These are phyloP conservation scores for Antheraea pernyi DNA, from an alignment of 1,140 invertebrate genomes.

Conservation along the genomic window DNA sequence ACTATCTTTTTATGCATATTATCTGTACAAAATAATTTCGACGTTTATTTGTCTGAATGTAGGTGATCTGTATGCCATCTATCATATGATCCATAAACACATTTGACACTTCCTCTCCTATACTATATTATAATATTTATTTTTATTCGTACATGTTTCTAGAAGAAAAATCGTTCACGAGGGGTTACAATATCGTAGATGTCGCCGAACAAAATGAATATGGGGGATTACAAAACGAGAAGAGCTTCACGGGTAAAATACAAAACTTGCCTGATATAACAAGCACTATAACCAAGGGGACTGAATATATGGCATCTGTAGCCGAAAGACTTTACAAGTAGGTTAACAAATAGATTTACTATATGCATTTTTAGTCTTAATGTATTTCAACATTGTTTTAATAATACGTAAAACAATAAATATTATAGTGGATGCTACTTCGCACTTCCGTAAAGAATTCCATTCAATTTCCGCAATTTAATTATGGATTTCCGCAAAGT, in stretches of 20 bases:
- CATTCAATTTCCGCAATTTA: no score
- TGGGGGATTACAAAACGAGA: conserved; percentile 24
- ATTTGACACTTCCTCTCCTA: background rate
- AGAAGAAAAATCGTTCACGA: conserved; percentile 14
- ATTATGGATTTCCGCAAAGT: no score
- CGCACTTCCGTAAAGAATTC: no score
- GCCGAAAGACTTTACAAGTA: conserved; percentile 95
- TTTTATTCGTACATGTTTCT: background rate
- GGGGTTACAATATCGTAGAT: conserved; percentile 14
- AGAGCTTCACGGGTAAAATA: conserved; percentile 56
- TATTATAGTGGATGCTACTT: no score
- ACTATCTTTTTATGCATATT: no score
- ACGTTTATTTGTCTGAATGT: no score
- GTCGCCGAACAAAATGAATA: conserved; percentile 87
- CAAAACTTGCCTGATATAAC: conserved; percentile 95
- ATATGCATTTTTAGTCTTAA: background rate
- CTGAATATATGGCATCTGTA: conserved; percentile 93
- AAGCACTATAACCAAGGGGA: conserved; percentile 93
- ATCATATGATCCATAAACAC: background rate
- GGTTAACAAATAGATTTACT: conserved; percentile 40
- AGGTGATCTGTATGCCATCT: background rate
- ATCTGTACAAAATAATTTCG: no score
- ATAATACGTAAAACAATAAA: background rate
- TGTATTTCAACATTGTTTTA: background rate
- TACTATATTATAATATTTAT: background rate